Base-by-base conservation (phyloP, 2,888 invertebrate genomes). In the Lissonota sp. region DNA sequence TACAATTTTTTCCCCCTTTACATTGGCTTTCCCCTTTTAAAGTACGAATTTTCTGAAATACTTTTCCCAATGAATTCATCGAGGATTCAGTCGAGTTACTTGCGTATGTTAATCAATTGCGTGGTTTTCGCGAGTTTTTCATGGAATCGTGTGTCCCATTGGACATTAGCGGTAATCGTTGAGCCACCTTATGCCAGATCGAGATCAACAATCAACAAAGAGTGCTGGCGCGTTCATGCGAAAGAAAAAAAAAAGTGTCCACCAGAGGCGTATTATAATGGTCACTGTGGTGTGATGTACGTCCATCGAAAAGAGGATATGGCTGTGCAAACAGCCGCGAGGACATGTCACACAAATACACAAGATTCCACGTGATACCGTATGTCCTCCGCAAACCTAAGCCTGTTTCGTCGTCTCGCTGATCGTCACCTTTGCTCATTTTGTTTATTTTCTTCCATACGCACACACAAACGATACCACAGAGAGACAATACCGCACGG, bases 181-280 rank as follows among this genome's bases (percentile, higher is more conserved):
- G 44, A 66, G 66, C 66, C 44, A 44, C n/a, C 53, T 66, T 60
- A 60, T 66, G 71, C 60, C 12, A 44, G 58, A 53, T 73, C 46
- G 73, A 73, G 79, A 79, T 63, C 79, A 73, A 79, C 78, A 72
- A 55, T 67, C 66, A 79, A 77, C 77, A 72, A 62, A 73, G 78
- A 67, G 44, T 8, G 49, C 64, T 63, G 44, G 46, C 69, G 46
- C 69, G 42, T 55, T 14, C 40, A 39, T 39, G 12, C 39, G 60
- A 37, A 44, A 49, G 10, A 10, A 64, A n/a, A 37, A 44, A 72
- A 53, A 63, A 51, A 60, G 71, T 71, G 39, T 37, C 26, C 46
- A 44, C 66, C 44, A 73, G 55, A 67, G 51, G 53, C 51, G 63
- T 79, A 58, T 70, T 79, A 51, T 74, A 64, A 74, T 64, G 51